Percentiles rank a stretch among this genome's conserved stretches.
phyloP scores from a whole-genome alignment of 2,113 vertebrate genomes.

The Falco punctatus region DNA sequence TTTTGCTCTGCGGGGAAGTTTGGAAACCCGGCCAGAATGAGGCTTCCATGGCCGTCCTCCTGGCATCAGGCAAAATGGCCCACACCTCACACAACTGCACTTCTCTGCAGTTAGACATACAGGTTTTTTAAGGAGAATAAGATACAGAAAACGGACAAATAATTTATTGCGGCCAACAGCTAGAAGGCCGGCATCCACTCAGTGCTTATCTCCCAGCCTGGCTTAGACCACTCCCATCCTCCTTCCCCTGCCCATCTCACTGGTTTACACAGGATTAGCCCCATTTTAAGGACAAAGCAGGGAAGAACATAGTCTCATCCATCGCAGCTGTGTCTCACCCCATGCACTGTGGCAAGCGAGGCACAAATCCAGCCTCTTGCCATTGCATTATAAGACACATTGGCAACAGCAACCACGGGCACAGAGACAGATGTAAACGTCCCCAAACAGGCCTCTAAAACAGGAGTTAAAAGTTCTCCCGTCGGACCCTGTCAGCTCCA shows the following conservation, averaged over 20 bases:
- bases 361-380: not conserved
- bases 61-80: fast-evolving
- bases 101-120: fast-evolving
- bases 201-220: not conserved
- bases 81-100: fast-evolving
- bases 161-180: not conserved
- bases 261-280: conserved; percentile 14
- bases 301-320: not conserved
- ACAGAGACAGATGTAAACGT: not conserved
- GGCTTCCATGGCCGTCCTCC: fast-evolving
- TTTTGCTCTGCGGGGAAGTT: not conserved
- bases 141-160: not conserved
- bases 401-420: fast-evolving
- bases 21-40: not conserved
- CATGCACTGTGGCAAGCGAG: fast-evolving
- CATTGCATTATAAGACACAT: fast-evolving
- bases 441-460: not conserved
- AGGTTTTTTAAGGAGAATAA: not conserved
- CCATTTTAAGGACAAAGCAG: not conserved
- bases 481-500: fast-evolving
- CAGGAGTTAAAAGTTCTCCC: not conserved
- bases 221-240: not conserved
- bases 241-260: conserved; percentile 19
- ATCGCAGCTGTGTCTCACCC: fast-evolving
- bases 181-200: not conserved